phyloP scores from a whole-genome alignment of 1,140 invertebrate species.

The Ceratina calcarata region DNA sequence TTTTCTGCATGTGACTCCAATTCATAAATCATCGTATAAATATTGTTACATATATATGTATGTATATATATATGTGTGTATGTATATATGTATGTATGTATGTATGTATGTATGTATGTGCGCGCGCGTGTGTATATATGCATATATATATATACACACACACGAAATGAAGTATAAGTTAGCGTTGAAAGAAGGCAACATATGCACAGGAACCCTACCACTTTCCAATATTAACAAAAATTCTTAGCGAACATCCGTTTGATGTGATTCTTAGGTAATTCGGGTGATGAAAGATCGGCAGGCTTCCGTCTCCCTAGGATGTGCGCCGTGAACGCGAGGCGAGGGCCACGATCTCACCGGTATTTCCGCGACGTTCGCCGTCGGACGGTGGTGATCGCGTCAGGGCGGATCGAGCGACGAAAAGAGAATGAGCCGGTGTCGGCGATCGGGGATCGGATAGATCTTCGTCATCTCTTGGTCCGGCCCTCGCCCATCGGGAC shows the following conservation, averaged over 20 bases:
- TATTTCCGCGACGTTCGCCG: too few relatives aligned
- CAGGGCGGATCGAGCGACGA: neutral
- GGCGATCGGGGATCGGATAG: neutral
- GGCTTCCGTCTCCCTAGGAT: slow-evolving; percentile 57
- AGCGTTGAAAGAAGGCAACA: slow-evolving; percentile 9
- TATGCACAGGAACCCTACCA: slow-evolving; percentile 27
- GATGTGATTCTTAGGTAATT: slow-evolving; percentile 75
- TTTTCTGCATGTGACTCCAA: slow-evolving; percentile 79
- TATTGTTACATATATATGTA: slow-evolving; percentile 80
- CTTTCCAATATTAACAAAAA: slow-evolving; percentile 47
- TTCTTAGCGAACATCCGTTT: slow-evolving; percentile 72
- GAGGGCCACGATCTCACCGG: slow-evolving; percentile 54
- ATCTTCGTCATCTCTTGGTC: slow-evolving; percentile 35
- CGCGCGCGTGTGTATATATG: too few relatives aligned
- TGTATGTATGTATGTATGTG: too few relatives aligned
- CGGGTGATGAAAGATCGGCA: slow-evolving; percentile 56
- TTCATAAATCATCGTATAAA: slow-evolving; percentile 80
- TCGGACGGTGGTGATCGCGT: too few relatives aligned
- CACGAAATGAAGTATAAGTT: slow-evolving; percentile 19
- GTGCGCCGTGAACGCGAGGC: slow-evolving; percentile 53
- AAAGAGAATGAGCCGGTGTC: neutral
- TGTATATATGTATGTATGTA: too few relatives aligned
- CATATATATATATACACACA: too few relatives aligned
- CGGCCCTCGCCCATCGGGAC: slow-evolving; percentile 56
- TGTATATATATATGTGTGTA: slow-evolving; percentile 79